Percentiles rank a stretch among this genome's conserved stretches.
These are phyloP conservation scores for Megaceryle maxima DNA, from an alignment of 2,113 vertebrate genomes.

Conservation along the genomic window DNA sequence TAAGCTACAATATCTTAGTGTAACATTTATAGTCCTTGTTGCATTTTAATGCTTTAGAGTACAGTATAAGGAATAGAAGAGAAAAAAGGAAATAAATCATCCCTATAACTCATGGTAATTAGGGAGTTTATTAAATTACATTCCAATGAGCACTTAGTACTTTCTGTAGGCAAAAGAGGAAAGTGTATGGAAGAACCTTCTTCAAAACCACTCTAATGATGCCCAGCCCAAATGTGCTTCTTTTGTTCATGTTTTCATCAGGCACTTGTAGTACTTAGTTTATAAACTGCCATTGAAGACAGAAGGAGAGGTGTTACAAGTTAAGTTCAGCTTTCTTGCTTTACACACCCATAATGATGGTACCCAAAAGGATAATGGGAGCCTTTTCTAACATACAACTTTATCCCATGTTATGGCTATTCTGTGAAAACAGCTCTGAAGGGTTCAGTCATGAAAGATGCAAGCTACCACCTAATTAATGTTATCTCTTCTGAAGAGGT, in stretches of 20 bases:
- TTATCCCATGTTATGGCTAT: background rate
- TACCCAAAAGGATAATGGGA: background rate
- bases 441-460: background rate
- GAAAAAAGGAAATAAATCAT: background rate
- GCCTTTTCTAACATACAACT: background rate
- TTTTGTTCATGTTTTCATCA: background rate
- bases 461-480: background rate
- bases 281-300: background rate
- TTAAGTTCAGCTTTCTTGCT: background rate
- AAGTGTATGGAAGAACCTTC: background rate
- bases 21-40: background rate
- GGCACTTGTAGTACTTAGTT: background rate
- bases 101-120: background rate
- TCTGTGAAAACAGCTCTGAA: background rate
- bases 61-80: background rate
- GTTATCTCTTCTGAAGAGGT: background rate
- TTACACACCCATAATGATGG: background rate
- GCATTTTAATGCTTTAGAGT: background rate
- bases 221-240: background rate
- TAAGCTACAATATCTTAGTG: background rate
- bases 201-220: background rate
- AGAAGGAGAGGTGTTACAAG: background rate
- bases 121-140: background rate
- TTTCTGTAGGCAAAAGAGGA: background rate
- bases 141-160: background rate